These are phyloP conservation scores for Falcaria lacertinaria DNA, from an alignment of 2,888 invertebrate species.

Conservation along the genomic window DNA sequence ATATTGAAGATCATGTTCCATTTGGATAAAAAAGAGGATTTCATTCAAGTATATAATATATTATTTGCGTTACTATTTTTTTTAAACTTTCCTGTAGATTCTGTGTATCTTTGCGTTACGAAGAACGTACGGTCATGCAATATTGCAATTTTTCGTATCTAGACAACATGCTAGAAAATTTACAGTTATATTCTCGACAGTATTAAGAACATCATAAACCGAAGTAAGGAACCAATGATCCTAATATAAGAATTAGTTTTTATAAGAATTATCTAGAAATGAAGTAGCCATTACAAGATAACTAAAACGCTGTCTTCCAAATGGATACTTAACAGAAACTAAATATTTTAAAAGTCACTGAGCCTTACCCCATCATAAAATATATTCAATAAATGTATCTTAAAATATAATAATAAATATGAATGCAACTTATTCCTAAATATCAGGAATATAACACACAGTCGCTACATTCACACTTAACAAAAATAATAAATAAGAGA, in stretches of 20 bases:
- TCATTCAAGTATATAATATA: background rate
- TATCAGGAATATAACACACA: constrained; percentile 78
- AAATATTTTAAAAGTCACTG: constrained; percentile 62
- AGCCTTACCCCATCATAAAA: constrained; percentile 62
- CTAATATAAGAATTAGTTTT: constrained; percentile 9
- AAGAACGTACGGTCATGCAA: too few relatives aligned
- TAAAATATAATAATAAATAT: constrained; percentile 76
- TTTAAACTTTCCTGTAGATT: too few relatives aligned
- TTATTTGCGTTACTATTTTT: background rate
- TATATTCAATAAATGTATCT: constrained; percentile 63
- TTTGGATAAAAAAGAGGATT: constrained; percentile 2
- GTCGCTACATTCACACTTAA: constrained; percentile 77
- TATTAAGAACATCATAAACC: too few relatives aligned
- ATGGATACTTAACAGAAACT: constrained; percentile 48
- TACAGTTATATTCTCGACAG: too few relatives aligned
- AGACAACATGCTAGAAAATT: too few relatives aligned
- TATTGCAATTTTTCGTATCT: too few relatives aligned
- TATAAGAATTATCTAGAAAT: constrained; percentile 24
- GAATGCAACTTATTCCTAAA: constrained; percentile 79
- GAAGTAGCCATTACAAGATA: constrained; percentile 50
- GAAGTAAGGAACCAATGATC: constrained; percentile 2
- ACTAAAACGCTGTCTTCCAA: constrained; percentile 65
- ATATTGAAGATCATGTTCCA: constrained; percentile 15
- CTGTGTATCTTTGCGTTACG: too few relatives aligned
- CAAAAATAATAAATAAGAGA: constrained; percentile 60